Evolutionary conservation across 2,797 vertebrate species (phyloP), one percentile per base, ranked within the genome.

Genomic region (Helostoma temminkii): DNA sequence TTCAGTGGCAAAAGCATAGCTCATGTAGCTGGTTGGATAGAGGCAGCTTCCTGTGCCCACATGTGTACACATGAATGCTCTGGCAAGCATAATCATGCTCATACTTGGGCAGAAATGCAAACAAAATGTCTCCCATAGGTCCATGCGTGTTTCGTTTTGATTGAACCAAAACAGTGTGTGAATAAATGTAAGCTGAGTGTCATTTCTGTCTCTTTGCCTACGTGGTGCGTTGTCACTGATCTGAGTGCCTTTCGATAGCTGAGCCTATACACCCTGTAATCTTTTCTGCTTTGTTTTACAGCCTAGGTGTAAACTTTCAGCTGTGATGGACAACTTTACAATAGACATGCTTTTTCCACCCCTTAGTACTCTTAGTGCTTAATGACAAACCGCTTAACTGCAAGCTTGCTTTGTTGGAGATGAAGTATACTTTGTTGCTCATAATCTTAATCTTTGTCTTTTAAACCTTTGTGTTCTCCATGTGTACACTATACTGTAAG

Each of bases 241-340:
- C 43, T 62, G 55, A 74, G 48, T 57, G 68, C 61, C 67, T 61
- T 80, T 80, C 72, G 71, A 67, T 69, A 68, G 74, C 71, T 25
- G 43, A 78, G 77, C 66, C 78, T 52, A 54, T 57, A 76, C 57
- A 78, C 70, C 66, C 83, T 84, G 76, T 84, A 88, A 88, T 89
- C 76, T 87, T 80, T 63, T 78, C 66, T 80, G 72, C 79, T 80
- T 76, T 91, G 76, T 88, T 85, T 67, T 49, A 66, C 76, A 76
- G 74, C 55, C 24, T 16, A 66, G 68, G 78, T 86, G 66, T 81
- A 80, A 86, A 81, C 79, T 74, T 83, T 75, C 74, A 67, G 72
- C 58, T 50, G 53, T 81, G 83, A 86, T 75, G 54, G 89, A 88
- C 88, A 79, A 21, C 62, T 56, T 46, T 36, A 82, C 76, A 90